Conservation (phyloP, 2,888 invertebrate genomes). For the Bibio marci region DNA sequence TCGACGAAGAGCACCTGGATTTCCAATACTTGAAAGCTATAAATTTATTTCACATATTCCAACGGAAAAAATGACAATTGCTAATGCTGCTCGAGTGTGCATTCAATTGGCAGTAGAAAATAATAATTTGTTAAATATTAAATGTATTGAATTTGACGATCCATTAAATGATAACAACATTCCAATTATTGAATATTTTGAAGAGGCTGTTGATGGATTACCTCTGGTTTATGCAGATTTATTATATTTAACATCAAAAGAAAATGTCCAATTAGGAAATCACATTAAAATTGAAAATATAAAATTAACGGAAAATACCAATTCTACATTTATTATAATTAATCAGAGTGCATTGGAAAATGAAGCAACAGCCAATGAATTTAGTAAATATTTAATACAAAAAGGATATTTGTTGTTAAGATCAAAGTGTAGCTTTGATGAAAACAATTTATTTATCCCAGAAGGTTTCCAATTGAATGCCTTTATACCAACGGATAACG, state of each 20-base stretch:
- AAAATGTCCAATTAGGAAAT: conserved; percentile 13
- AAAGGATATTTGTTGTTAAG: conserved; percentile 43
- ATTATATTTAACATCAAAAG: conserved; percentile 29
- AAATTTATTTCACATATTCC: conserved; percentile 47
- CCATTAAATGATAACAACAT: conserved; percentile 30
- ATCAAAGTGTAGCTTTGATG: conserved; percentile 30
- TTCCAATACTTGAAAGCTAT: conserved; percentile 64
- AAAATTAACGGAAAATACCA: conserved; percentile 29
- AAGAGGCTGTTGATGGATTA: conserved; percentile 43
- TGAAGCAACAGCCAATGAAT: conserved; percentile 14
- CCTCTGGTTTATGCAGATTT: conserved; percentile 53
- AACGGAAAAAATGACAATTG: conserved; percentile 14
- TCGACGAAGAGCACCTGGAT: conserved; percentile 43
- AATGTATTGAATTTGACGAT: conserved; percentile 39
- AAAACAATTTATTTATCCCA: conserved; percentile 15
- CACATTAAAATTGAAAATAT: conserved; percentile 42
- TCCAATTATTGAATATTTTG: conserved; percentile 36
- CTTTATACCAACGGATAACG: conserved; percentile 18
- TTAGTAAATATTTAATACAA: conserved; percentile 33
- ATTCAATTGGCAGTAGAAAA: conserved; percentile 63
- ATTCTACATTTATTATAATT: conserved; percentile 22
- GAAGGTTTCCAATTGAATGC: conserved; percentile 18
- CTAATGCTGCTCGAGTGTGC: conserved; percentile 38
- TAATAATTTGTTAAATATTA: conserved; percentile 40
- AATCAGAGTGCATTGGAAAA: too few relatives aligned